Base-by-base conservation (phyloP, 2,797 vertebrate species). In the Novumbra hubbsi region DNA sequence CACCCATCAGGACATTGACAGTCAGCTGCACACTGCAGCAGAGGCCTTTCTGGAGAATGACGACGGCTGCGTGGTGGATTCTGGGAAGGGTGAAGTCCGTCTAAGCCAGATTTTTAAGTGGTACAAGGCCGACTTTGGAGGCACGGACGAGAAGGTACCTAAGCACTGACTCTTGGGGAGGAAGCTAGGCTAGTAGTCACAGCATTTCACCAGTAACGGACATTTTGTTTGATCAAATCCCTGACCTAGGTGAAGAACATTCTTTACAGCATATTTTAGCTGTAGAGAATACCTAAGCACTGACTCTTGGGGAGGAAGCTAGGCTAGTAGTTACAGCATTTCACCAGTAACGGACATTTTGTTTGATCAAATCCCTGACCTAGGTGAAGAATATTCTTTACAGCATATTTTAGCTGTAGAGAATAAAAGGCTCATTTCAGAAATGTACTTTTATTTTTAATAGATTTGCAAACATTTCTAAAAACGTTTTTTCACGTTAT, bases 31-130 rank as follows among this genome's bases (percentile, higher is more conserved):
- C 66, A 88, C 76, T 2, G 92, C 94, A 6, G 93, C 94, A 0
- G 91, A 93, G 64, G 91, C 92, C 70, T 95, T 95, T 81, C 83
- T 95, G 79, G 93, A 94, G 80, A 91, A 91, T 5, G 90, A 94
- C 1, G 89, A 94, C 1, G 88, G 80, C 76, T 94, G 93, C 9
- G 8, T 86, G 78, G 91, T 94, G 77, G 92, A 95, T 81, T 80
- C 83, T 65, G 85, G 77, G 72, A 93, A 92, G 81, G 79, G 74
- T 70, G 94, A 95, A 88, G 92, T 95, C 72, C 89, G 87, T 71
- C 92, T 95, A 34, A 95, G 91, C 86, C 92, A 92, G 82, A 92
- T 95, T 78, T 95, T 95, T 77, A 95, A 94, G 77, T 95, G 94
- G 94, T 95, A 94, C 91, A 94, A 93, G 78, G 80, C 82, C 7